phyloP scores from a whole-genome alignment of 2,888 invertebrate genomes.

The Cheilosia grossa region DNA sequence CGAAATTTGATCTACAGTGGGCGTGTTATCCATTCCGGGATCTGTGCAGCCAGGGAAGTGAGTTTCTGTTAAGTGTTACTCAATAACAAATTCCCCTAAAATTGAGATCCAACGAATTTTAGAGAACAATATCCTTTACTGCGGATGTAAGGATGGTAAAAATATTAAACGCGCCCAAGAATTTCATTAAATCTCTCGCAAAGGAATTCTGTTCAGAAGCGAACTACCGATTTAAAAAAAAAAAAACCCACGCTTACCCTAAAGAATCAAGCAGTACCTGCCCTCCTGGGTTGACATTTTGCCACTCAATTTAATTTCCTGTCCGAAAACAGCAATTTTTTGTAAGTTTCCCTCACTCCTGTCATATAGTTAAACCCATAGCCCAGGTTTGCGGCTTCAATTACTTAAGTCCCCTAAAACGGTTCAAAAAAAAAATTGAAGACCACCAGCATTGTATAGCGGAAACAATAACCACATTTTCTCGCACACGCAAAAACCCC shows the following conservation, averaged over 20 bases:
- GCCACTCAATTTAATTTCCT: constrained; percentile 22
- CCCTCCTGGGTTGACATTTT: constrained; percentile 7
- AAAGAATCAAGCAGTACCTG: constrained; percentile 1
- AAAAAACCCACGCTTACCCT: background rate
- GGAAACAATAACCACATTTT: constrained; percentile 71
- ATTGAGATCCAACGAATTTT: too few relatives aligned
- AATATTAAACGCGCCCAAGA: background rate
- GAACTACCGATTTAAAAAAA: background rate
- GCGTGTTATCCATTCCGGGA: too few relatives aligned
- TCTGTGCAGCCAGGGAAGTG: too few relatives aligned
- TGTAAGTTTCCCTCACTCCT: background rate
- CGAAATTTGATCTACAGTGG: too few relatives aligned
- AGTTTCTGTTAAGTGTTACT: too few relatives aligned
- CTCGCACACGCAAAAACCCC: constrained; percentile 58
- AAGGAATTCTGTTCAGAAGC: background rate
- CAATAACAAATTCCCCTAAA: too few relatives aligned
- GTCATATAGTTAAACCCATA: background rate
- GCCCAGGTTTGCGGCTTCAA: constrained; percentile 51
- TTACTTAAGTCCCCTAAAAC: constrained; percentile 59
- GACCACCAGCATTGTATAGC: constrained; percentile 66
- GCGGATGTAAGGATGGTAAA: background rate
- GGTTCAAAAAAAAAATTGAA: constrained; percentile 18
- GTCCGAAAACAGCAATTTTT: constrained; percentile 11
- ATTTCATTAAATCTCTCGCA: background rate
- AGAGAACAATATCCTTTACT: background rate